Conservation (phyloP, 2,797 vertebrate species). For the Manis javanica region DNA sequence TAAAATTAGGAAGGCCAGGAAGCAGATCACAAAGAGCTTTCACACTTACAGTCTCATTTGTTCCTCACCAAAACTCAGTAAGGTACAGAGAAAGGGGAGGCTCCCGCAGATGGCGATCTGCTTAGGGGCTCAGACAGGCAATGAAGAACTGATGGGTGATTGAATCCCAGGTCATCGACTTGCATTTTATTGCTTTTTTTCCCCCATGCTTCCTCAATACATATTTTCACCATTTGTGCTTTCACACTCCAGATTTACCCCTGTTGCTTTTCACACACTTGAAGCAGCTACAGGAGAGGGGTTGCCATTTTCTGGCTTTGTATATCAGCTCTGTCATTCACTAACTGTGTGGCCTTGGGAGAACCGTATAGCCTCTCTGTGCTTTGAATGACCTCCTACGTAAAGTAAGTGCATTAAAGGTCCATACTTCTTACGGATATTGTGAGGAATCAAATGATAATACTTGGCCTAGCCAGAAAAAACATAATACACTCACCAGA, state of each 20-base stretch:
- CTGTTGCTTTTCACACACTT: background rate
- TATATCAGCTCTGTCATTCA: background rate
- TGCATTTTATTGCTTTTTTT: background rate
- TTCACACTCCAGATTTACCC: background rate
- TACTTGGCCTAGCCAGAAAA: background rate
- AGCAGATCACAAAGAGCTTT: background rate
- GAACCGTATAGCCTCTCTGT: background rate
- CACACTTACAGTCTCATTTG: background rate
- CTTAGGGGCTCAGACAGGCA: background rate
- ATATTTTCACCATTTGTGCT: background rate
- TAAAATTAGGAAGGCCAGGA: background rate
- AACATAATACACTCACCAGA: background rate
- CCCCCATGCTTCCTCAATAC: background rate
- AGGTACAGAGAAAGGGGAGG: background rate
- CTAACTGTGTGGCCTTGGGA: background rate
- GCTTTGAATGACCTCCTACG: background rate
- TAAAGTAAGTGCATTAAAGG: background rate
- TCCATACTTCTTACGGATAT: background rate
- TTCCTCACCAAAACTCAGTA: background rate
- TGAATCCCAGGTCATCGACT: background rate
- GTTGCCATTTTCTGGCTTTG: background rate
- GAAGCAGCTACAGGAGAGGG: background rate
- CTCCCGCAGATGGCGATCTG: no score
- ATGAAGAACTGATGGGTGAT: rapidly evolving
- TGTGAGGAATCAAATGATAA: background rate